These are phyloP conservation scores for Trinorchestia longiramus DNA, from an alignment of 1,140 invertebrate species.

Conservation along the genomic window DNA sequence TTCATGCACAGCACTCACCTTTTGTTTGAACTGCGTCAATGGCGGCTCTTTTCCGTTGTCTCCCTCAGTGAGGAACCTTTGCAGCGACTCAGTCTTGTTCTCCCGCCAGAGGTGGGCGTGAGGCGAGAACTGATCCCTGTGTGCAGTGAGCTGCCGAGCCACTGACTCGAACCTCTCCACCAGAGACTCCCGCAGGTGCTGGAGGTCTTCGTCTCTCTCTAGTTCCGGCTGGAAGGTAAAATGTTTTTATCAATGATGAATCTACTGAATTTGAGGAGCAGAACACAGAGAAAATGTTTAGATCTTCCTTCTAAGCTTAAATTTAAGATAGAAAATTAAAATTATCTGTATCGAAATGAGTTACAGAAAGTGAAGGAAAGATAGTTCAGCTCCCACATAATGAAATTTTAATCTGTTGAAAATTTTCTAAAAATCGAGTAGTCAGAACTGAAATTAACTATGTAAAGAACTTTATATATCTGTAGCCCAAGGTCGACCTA, in stretches of 20 bases:
- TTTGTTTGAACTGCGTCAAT: slow-evolving; percentile 60
- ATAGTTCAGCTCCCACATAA: too few relatives aligned
- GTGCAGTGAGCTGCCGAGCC: slow-evolving; percentile 54
- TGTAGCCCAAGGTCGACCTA: too few relatives aligned
- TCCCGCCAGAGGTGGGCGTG: slow-evolving; percentile 65
- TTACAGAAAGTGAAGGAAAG: too few relatives aligned
- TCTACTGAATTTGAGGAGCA: neutral
- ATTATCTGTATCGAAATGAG: too few relatives aligned
- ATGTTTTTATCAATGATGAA: neutral
- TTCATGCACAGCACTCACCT: slow-evolving; percentile 57
- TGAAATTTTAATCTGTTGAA: too few relatives aligned
- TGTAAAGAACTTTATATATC: too few relatives aligned
- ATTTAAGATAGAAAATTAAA: neutral
- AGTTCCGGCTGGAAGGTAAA: slow-evolving; percentile 56
- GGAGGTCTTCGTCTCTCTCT: slow-evolving; percentile 61
- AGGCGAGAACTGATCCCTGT: slow-evolving; percentile 60
- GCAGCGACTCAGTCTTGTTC: slow-evolving; percentile 56
- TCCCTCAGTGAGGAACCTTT: slow-evolving; percentile 60
- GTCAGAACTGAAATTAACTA: too few relatives aligned
- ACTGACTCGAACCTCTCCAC: slow-evolving; percentile 60
- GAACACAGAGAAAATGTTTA: neutral
- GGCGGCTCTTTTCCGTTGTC: slow-evolving; percentile 60
- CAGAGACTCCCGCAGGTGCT: slow-evolving; percentile 56
- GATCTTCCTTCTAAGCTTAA: neutral
- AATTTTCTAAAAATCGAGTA: too few relatives aligned